Evolutionary conservation across 2,797 vertebrate genomes (phyloP), one percentile per base, ranked within the genome.

Genomic region (Enteromius treurensis): DNA sequence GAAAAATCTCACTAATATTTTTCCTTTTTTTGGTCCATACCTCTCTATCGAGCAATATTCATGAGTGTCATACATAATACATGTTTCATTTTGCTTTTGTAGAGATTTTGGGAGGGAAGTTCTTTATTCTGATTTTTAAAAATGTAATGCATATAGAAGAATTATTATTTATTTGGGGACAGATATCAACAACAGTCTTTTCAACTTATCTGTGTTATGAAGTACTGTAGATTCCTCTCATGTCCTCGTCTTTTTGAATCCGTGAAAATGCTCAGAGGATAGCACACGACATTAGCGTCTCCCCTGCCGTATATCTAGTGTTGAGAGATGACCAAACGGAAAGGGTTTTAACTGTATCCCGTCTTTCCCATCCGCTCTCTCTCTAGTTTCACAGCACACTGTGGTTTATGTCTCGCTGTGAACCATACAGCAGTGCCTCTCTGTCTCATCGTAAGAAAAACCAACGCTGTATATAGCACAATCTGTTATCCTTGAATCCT

Each of bases 21-120:
- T 11, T 23, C 10, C 23, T 17, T 29, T 74, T 65, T 17, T 51
- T n/a, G 62, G 6, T 68, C 68, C 79, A 65, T 67, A 76, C 80
- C 51, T 83, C 81, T 79, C 45, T 76, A 74, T 55, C 55, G 49
- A 84, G 79, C 82, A 87, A 86, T 89, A 85, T 67, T 45, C 21
- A 26, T 5, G 11, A 53, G 53, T 71, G 19, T 71, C 23, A 17
- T 47, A 71, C 26, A 6, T 64, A 10, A n/a, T n/a, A 55, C 32
- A 14, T 23, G 3, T 64, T 62, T 73, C 40, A 23, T 62, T 34
- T 11, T 65, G 32, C 9, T 29, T 81, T 55, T 11, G 5, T 45
- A 14, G 91, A 93, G 92, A 87, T 91, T 86, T 80, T 82, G 85
- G 85, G 85, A 79, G 79, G 89, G 86, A 84, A 92, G 3, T 53